Conservation (phyloP, 2,888 invertebrate species). For the Alloscopus bannaensis region DNA sequence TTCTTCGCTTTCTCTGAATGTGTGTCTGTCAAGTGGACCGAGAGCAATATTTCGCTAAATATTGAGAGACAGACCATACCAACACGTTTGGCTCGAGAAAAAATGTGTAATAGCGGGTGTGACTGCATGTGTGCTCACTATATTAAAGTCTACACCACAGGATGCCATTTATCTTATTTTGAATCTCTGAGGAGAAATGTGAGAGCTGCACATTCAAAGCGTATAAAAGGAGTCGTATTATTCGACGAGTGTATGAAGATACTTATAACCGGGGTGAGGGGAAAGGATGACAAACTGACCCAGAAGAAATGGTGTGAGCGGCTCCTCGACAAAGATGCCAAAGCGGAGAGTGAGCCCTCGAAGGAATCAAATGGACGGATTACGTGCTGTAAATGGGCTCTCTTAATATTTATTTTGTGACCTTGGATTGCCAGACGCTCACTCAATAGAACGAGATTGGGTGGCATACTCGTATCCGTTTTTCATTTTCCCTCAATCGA, state of each 20-base stretch:
- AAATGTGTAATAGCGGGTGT: background rate
- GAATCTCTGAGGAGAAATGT: too few species aligned
- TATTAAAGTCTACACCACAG: background rate
- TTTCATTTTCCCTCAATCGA: background rate
- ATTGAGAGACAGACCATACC: background rate
- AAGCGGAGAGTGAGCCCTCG: background rate
- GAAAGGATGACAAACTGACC: background rate
- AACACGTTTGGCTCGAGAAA: background rate
- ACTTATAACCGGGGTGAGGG: background rate
- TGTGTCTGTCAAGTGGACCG: conserved; percentile 1
- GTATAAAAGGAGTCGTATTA: too few species aligned
- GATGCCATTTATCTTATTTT: conserved; percentile 42
- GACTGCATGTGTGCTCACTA: background rate
- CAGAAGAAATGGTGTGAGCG: background rate
- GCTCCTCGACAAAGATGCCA: background rate
- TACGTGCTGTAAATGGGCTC: conserved; percentile 12
- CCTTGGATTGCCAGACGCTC: conserved; percentile 7
- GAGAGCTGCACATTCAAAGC: too few species aligned
- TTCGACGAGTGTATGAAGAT: background rate
- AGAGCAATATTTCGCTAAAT: conserved; percentile 36
- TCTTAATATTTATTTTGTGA: conserved; percentile 9
- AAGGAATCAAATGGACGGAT: conserved; percentile 24
- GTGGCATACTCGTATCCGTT: background rate
- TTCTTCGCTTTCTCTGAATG: background rate
- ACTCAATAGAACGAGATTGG: background rate